These are phyloP conservation scores for Hylaeus anthracinus DNA, from an alignment of 1,140 invertebrate species.

Conservation along the genomic window DNA sequence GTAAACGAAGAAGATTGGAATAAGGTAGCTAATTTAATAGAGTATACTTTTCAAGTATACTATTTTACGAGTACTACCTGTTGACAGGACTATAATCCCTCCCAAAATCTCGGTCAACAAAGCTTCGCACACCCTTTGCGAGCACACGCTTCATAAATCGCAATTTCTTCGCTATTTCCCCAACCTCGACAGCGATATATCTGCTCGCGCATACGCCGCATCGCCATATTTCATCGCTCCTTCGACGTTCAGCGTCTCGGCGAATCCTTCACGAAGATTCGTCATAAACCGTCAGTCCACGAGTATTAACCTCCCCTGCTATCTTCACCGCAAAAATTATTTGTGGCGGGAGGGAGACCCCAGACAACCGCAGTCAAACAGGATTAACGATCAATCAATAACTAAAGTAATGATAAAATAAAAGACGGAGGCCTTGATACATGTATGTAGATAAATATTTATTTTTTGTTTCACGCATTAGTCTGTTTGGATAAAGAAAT, in stretches of 20 bases:
- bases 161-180: slow-evolving; percentile 9
- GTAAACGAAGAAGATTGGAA: too few species aligned
- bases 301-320: not conserved
- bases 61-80: not conserved
- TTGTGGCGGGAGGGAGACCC: too few species aligned
- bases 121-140: not conserved
- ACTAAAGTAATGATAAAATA: too few species aligned
- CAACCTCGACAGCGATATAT: slow-evolving; percentile 9
- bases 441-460: too few species aligned
- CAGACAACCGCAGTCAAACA: too few species aligned
- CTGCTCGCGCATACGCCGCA: not conserved
- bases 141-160: not conserved
- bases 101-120: too few species aligned
- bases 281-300: not conserved
- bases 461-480: too few species aligned
- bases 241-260: not conserved
- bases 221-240: slow-evolving; percentile 9
- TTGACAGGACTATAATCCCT: not conserved
- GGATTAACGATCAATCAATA: not conserved
- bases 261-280: not conserved
- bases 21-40: too few species aligned
- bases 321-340: not conserved
- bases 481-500: too few species aligned
- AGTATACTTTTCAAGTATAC: too few species aligned
- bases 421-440: too few species aligned